Percentiles rank a stretch among this genome's conserved stretches.
Conservation (phyloP, 2,113 vertebrate species). For the Junco hyemalis region DNA sequence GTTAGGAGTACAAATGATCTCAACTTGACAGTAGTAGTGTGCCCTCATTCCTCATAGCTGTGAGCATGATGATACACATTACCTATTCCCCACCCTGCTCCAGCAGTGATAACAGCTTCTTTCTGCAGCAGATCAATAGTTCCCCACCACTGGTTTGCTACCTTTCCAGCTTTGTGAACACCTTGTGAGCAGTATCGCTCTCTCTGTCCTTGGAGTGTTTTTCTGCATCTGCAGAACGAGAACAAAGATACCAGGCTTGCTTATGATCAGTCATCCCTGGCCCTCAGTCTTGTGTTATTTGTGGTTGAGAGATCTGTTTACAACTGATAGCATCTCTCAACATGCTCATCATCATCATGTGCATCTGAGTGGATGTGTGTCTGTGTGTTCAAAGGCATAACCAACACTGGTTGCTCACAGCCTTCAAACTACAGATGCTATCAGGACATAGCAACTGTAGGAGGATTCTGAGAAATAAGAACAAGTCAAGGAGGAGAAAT, state of each 20-base stretch:
- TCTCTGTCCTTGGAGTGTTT: neutral
- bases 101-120: neutral
- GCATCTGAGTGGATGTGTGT: neutral
- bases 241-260: neutral
- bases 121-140: neutral
- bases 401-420: neutral
- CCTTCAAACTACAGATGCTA: neutral
- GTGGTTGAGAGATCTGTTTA: constrained; percentile 9
- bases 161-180: neutral
- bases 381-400: neutral
- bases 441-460: neutral
- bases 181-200: neutral
- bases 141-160: neutral
- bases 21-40: neutral
- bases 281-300: neutral
- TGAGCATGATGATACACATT: neutral
- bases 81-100: neutral
- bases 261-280: neutral
- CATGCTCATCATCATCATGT: neutral
- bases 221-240: neutral
- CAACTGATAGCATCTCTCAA: neutral
- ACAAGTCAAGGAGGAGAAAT: neutral
- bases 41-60: neutral
- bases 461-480: neutral
- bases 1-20: neutral